phyloP scores from a whole-genome alignment of 2,797 vertebrate species.

The Discoglossus pictus region DNA sequence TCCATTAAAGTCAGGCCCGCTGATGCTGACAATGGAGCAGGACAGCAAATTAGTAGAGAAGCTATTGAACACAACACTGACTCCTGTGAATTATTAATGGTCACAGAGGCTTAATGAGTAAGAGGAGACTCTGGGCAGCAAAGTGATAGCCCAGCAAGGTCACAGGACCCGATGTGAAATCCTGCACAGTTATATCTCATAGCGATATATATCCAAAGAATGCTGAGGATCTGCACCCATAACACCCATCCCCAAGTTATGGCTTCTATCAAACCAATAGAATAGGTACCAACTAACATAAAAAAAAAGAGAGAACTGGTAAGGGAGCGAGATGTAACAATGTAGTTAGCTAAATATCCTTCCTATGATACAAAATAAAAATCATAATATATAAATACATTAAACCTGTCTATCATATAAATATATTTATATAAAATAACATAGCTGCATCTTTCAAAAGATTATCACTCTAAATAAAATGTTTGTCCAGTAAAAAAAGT shows the following conservation, averaged over 20 bases:
- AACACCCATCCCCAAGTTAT: neutral
- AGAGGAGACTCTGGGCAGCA: conserved; percentile 46
- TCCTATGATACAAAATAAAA: too few relatives aligned
- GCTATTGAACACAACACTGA: conserved; percentile 54
- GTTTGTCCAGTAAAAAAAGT: too few relatives aligned
- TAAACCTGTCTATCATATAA: too few relatives aligned
- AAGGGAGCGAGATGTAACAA: too few relatives aligned
- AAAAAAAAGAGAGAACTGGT: too few relatives aligned
- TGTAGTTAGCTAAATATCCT: too few relatives aligned
- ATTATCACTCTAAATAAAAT: too few relatives aligned
- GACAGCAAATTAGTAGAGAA: conserved; percentile 54
- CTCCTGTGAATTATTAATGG: conserved; percentile 51
- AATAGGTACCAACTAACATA: too few relatives aligned
- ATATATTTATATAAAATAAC: too few relatives aligned
- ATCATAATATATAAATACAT: too few relatives aligned
- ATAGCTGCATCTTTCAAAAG: too few relatives aligned
- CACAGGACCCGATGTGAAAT: conserved; percentile 40
- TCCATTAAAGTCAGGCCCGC: conserved; percentile 50
- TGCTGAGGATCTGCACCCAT: neutral
- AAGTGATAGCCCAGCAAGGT: conserved; percentile 50
- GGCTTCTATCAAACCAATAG: too few relatives aligned
- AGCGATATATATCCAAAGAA: conserved; percentile 14
- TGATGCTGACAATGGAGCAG: conserved; percentile 50
- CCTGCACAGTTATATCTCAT: conserved; percentile 24
- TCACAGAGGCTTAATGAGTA: conserved; percentile 42